Evolutionary conservation across 2,797 vertebrate genomes (phyloP).

Genomic region (Acipenser oxyrinchus): DNA sequence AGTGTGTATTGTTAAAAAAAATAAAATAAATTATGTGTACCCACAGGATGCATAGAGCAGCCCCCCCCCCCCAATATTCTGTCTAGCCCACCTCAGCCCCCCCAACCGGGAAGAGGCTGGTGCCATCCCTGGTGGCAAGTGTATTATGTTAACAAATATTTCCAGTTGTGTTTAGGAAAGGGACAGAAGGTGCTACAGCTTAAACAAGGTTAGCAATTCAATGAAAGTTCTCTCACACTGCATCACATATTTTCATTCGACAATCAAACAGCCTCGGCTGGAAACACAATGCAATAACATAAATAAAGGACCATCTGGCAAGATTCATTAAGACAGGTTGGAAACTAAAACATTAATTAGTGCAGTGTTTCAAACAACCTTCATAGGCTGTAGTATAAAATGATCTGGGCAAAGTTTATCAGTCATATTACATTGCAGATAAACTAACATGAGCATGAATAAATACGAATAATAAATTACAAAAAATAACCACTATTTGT

Average conservation of each 20-base stretch:
- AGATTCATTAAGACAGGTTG: conserved; percentile 68
- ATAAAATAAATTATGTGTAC: too few species aligned
- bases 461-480: conserved; percentile 43
- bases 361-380: conserved; percentile 65
- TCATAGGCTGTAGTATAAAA: conserved; percentile 60
- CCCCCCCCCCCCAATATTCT: too few species aligned
- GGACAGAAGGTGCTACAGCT: conserved; percentile 50
- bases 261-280: conserved; percentile 65
- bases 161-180: conserved; percentile 52
- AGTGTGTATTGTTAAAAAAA: too few species aligned
- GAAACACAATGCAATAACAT: conserved; percentile 63
- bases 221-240: conserved; percentile 61
- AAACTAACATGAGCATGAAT: conserved; percentile 59
- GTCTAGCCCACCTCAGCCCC: too few species aligned
- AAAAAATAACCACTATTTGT: conserved; percentile 34
- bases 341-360: conserved; percentile 74
- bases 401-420: conserved; percentile 43
- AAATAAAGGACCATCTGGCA: conserved; percentile 72
- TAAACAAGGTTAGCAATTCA: conserved; percentile 62
- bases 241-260: conserved; percentile 64
- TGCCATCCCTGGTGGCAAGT: too few species aligned
- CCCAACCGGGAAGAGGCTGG: too few species aligned
- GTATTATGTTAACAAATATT: conserved; percentile 15
- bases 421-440: conserved; percentile 23
- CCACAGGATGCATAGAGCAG: too few species aligned